Evolutionary conservation across 2,888 invertebrate species (phyloP).

Genomic region (Drosophila parthenogenetica): DNA sequence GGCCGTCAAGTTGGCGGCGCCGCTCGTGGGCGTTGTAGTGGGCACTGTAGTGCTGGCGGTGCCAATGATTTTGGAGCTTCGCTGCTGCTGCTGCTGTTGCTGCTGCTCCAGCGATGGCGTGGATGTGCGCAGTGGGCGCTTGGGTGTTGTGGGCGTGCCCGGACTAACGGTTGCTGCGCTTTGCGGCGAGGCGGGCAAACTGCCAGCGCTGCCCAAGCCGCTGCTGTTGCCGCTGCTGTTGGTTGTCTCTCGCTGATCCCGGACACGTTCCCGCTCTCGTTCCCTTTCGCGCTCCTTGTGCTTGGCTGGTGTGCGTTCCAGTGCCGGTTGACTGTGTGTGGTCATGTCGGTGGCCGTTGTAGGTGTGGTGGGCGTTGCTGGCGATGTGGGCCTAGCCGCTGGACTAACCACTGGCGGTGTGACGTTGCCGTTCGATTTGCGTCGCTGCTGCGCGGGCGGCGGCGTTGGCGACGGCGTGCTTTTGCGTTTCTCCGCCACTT

Average conservation of each 20-base stretch:
- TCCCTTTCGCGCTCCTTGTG: conserved; percentile 43
- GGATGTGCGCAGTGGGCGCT: conserved; percentile 72
- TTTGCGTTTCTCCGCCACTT: conserved; percentile 85
- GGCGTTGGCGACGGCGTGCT: conserved; percentile 81
- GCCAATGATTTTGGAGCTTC: conserved; percentile 52
- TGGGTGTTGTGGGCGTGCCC: conserved; percentile 68
- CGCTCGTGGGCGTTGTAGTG: conserved; percentile 56
- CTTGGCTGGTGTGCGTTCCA: conserved; percentile 62
- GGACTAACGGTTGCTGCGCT: conserved; percentile 64
- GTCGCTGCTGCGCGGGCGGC: conserved; percentile 81
- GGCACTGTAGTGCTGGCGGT: conserved; percentile 78
- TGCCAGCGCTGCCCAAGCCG: conserved; percentile 69
- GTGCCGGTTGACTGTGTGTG: conserved; percentile 37
- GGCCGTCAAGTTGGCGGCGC: conserved; percentile 58
- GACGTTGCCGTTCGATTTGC: conserved; percentile 62
- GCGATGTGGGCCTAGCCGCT: neutral
- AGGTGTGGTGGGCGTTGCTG: conserved; percentile 22
- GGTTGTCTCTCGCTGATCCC: conserved; percentile 37
- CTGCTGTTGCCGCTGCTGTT: conserved; percentile 66
- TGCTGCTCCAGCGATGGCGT: conserved; percentile 67
- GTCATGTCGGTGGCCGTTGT: conserved; percentile 59
- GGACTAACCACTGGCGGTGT: conserved; percentile 24
- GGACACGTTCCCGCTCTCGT: conserved; percentile 31
- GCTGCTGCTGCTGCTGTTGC: conserved; percentile 29
- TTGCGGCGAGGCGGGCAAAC: conserved; percentile 59